These are phyloP conservation scores for Spodoptera frugiperda DNA, from an alignment of 1,140 invertebrate species.

Conservation along the genomic window DNA sequence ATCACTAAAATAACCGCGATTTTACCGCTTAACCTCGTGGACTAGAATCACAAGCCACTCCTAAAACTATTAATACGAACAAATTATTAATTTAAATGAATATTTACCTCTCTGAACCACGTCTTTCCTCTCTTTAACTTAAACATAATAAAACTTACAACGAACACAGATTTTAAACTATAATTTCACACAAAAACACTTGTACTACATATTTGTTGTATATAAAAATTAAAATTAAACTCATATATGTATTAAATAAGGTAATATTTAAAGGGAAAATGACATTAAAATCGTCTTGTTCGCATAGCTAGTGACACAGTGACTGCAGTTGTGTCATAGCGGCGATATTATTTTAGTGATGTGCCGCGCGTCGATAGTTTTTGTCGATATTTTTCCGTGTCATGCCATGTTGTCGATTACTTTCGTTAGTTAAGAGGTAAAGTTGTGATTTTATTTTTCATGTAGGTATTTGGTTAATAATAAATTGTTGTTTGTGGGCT, in stretches of 20 bases:
- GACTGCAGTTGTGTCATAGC: constrained; percentile 46
- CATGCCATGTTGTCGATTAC: too few species aligned
- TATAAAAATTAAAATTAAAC: not conserved
- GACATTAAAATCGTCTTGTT: constrained; percentile 35
- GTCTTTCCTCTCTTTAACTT: constrained; percentile 58
- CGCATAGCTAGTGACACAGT: constrained; percentile 35
- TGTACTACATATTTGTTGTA: constrained; percentile 22
- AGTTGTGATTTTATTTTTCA: too few species aligned
- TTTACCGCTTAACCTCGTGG: not conserved
- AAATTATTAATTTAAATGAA: not conserved
- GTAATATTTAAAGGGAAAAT: constrained; percentile 42
- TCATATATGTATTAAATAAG: constrained; percentile 11
- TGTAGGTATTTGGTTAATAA: too few species aligned
- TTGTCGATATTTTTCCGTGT: constrained; percentile 37
- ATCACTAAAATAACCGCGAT: not conserved
- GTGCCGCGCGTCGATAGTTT: constrained; percentile 9
- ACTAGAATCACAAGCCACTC: not conserved
- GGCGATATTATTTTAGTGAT: constrained; percentile 41
- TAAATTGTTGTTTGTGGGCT: too few species aligned
- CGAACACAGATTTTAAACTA: not conserved
- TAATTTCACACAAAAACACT: not conserved
- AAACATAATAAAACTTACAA: constrained; percentile 49
- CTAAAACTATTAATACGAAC: not conserved
- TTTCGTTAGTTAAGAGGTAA: too few species aligned
- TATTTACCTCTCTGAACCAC: constrained; percentile 59